phyloP scores from a whole-genome alignment of 2,888 invertebrate species.

The Andrena camellia region DNA sequence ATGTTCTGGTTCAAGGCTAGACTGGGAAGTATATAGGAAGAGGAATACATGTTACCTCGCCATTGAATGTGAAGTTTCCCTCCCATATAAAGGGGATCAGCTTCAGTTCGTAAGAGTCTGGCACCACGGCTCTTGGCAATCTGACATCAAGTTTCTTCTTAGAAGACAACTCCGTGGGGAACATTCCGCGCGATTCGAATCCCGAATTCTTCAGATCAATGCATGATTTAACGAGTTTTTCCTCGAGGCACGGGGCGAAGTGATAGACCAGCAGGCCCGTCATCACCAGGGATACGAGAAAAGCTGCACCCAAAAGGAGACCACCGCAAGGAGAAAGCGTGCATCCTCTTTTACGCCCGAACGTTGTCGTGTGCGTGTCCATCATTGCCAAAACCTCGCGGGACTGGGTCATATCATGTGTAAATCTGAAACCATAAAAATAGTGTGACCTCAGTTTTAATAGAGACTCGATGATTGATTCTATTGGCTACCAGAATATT shows the following conservation, averaged over 20 bases:
- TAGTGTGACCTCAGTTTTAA: too few relatives aligned
- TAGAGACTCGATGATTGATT: too few relatives aligned
- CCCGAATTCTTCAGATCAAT: slow-evolving; percentile 59
- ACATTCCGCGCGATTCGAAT: slow-evolving; percentile 62
- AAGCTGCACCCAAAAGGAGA: slow-evolving; percentile 88
- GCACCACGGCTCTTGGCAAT: slow-evolving; percentile 89
- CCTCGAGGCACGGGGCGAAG: slow-evolving; percentile 89
- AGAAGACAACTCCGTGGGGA: slow-evolving; percentile 63
- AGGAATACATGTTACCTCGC: slow-evolving; percentile 84
- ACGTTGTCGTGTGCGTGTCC: slow-evolving; percentile 88
- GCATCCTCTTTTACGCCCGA: slow-evolving; percentile 88
- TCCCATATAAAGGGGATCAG: slow-evolving; percentile 91
- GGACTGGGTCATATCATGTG: slow-evolving; percentile 84
- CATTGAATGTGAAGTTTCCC: slow-evolving; percentile 92
- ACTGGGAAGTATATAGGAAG: background rate
- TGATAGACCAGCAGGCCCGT: slow-evolving; percentile 92
- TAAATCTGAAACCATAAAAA: slow-evolving; percentile 42
- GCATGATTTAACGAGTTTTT: slow-evolving; percentile 80
- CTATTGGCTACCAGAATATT: background rate
- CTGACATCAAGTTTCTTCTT: slow-evolving; percentile 88
- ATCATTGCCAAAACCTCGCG: slow-evolving; percentile 87
- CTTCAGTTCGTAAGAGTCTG: slow-evolving; percentile 90
- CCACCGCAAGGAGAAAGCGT: slow-evolving; percentile 89
- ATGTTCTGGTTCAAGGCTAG: slow-evolving; percentile 22
- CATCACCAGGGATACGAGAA: slow-evolving; percentile 89